These are phyloP conservation scores for Drosophila gaucha DNA, from an alignment of 2,888 invertebrate species.

Conservation along the genomic window DNA sequence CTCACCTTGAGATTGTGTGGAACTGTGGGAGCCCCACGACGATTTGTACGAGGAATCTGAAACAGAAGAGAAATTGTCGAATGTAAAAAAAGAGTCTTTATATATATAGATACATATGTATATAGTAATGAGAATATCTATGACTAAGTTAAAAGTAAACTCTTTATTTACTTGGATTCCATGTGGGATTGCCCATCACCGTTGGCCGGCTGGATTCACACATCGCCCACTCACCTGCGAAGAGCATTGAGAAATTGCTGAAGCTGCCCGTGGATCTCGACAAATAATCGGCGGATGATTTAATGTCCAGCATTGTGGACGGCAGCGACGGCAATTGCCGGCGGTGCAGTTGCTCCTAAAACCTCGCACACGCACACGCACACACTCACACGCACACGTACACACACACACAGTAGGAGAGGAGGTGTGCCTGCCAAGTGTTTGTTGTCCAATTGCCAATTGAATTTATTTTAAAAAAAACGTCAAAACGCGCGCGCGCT, in stretches of 20 bases:
- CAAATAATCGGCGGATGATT: conserved; percentile 95
- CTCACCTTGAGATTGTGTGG: conserved; percentile 92
- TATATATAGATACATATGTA: background rate
- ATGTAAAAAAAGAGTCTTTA: background rate
- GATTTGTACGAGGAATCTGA: conserved; percentile 95
- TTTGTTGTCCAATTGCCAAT: conserved; percentile 37
- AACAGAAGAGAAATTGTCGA: conserved; percentile 82
- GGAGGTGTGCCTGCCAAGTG: no score
- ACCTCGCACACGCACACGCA: conserved; percentile 1
- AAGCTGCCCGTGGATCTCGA: conserved; percentile 94
- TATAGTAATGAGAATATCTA: background rate
- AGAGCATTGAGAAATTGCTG: conserved; percentile 97
- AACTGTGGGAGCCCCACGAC: conserved; percentile 92
- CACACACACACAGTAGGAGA: background rate
- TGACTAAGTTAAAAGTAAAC: no score
- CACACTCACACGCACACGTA: conserved; percentile 32
- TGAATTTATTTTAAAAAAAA: conserved; percentile 65
- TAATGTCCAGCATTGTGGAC: conserved; percentile 93
- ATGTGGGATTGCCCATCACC: conserved; percentile 68
- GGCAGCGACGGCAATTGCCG: conserved; percentile 78
- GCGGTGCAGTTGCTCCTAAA: conserved; percentile 45
- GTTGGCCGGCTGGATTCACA: conserved; percentile 74
- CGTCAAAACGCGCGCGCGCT: conserved; percentile 72
- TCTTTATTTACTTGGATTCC: conserved; percentile 74
- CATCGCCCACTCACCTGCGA: conserved; percentile 89